Evolutionary conservation across 1,140 invertebrate genomes (phyloP).

Genomic region (Nymphalis io): DNA sequence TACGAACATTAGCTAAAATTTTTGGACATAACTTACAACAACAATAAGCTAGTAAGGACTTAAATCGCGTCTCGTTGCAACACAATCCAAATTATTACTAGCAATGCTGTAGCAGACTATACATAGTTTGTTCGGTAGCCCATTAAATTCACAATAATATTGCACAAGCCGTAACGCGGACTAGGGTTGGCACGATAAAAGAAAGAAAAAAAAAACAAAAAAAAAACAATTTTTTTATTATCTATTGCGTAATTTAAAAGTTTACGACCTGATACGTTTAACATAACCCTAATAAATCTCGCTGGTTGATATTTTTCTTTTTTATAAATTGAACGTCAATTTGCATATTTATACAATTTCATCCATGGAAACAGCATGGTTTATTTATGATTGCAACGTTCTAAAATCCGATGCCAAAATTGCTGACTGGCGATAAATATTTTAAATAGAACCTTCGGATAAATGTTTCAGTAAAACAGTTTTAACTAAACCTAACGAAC

Average conservation of each 20-base stretch:
- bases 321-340: slow-evolving; percentile 29
- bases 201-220: background rate
- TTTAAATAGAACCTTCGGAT: slow-evolving; percentile 19
- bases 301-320: background rate
- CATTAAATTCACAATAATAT: slow-evolving; percentile 65
- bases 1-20: slow-evolving; percentile 8
- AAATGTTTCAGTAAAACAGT: slow-evolving; percentile 3
- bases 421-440: slow-evolving; percentile 28
- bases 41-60: slow-evolving; percentile 16
- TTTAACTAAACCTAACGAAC: background rate
- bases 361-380: slow-evolving; percentile 7
- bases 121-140: slow-evolving; percentile 42
- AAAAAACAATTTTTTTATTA: background rate
- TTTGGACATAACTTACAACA: slow-evolving; percentile 20
- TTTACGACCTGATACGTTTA: background rate
- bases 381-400: slow-evolving; percentile 34
- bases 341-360: slow-evolving; percentile 37
- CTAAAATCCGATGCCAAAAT: slow-evolving; percentile 38
- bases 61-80: slow-evolving; percentile 11
- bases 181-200: slow-evolving; percentile 13
- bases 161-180: slow-evolving; percentile 31
- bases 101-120: slow-evolving; percentile 7
- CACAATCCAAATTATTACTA: slow-evolving; percentile 8
- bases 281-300: slow-evolving; percentile 26
- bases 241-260: background rate